phyloP scores from a whole-genome alignment of 1,140 invertebrate genomes.

The Eupristina koningsbergeri region DNA sequence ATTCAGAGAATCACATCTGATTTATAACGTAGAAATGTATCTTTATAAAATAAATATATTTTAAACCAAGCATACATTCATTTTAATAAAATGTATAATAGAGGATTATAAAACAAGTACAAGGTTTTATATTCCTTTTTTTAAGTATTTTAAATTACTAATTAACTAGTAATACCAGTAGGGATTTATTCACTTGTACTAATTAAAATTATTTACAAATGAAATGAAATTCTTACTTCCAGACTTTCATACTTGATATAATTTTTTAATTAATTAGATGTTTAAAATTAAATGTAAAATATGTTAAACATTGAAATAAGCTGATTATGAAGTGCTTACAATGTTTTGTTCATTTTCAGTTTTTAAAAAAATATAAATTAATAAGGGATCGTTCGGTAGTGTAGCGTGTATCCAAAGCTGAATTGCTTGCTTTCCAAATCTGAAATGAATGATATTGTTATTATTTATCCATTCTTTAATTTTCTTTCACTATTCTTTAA shows the following conservation, averaged over 20 bases:
- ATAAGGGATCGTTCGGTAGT: background rate
- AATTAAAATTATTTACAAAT: background rate
- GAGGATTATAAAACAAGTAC: too few relatives aligned
- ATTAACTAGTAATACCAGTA: too few relatives aligned
- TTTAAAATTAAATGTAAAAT: background rate
- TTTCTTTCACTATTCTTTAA: background rate
- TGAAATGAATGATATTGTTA: background rate
- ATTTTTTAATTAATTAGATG: background rate
- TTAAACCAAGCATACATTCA: too few relatives aligned
- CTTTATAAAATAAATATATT: too few relatives aligned
- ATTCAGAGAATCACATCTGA: too few relatives aligned
- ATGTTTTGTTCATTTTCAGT: conserved; percentile 1
- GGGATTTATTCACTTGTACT: too few relatives aligned
- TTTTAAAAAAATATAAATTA: background rate
- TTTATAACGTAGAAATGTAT: too few relatives aligned
- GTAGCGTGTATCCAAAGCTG: background rate
- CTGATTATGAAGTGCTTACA: background rate
- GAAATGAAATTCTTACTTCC: background rate
- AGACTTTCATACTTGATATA: too few relatives aligned
- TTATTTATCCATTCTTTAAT: background rate
- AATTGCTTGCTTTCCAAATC: background rate
- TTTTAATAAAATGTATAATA: too few relatives aligned
- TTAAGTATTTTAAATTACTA: too few relatives aligned
- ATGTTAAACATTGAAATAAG: background rate
- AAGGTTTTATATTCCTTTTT: too few relatives aligned